Conservation (phyloP, 2,113 vertebrate species). For the Arothron firmamentum region DNA sequence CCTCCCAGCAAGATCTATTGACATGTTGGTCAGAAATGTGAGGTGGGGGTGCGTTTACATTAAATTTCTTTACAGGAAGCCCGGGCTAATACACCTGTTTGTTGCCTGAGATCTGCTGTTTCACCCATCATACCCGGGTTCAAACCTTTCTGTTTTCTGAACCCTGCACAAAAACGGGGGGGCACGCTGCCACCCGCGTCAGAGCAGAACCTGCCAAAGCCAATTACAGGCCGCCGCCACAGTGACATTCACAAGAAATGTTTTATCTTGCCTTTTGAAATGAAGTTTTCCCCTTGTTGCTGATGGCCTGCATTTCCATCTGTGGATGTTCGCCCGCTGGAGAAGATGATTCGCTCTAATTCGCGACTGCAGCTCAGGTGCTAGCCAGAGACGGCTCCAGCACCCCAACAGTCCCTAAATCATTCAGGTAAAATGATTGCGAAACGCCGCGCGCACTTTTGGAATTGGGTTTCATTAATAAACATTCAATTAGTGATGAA, state of each 20-base stretch:
- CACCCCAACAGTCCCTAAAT: conserved; percentile 1
- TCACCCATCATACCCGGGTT: conserved; percentile 40
- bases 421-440: background rate
- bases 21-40: conserved; percentile 59
- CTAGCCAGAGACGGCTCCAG: conserved; percentile 16
- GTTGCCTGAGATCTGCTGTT: conserved; percentile 31
- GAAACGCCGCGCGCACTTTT: no score
- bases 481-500: conserved; percentile 9
- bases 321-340: conserved; percentile 45
- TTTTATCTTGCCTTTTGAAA: conserved; percentile 71
- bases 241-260: conserved; percentile 58
- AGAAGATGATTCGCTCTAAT: conserved; percentile 60
- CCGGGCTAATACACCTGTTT: conserved; percentile 46
- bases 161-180: conserved; percentile 13
- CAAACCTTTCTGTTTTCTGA: conserved; percentile 36
- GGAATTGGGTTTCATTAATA: background rate
- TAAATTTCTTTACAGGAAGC: conserved; percentile 71
- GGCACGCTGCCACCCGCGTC: conserved; percentile 19
- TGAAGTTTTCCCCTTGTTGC: conserved; percentile 69
- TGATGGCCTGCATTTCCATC: conserved; percentile 64
- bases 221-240: conserved; percentile 59
- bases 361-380: conserved; percentile 52
- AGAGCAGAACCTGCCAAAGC: conserved; percentile 49
- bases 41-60: conserved; percentile 14
- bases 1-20: conserved; percentile 64